Evolutionary conservation across 2,113 vertebrate genomes (phyloP).

Genomic region (Corynorhinus townsendii): DNA sequence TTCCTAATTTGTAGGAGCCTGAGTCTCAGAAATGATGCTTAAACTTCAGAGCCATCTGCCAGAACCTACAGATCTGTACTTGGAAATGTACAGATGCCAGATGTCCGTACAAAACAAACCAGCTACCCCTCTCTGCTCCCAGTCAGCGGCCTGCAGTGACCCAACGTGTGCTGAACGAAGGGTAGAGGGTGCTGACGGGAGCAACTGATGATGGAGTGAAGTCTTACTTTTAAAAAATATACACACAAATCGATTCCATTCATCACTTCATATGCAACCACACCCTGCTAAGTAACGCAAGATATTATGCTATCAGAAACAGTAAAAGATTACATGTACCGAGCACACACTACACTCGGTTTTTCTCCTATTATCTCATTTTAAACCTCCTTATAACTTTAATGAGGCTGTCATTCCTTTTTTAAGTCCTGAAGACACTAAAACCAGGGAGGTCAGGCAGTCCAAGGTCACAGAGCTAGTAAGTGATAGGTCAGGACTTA

Average conservation of each 20-base stretch:
- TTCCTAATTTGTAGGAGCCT: not conserved
- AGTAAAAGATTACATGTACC: not conserved
- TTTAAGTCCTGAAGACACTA: not conserved
- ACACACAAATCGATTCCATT: not conserved
- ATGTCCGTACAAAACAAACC: not conserved
- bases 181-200: not conserved
- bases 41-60: not conserved
- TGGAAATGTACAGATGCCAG: not conserved
- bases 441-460: not conserved
- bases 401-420: not conserved
- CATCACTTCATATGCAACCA: not conserved
- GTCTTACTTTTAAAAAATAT: not conserved
- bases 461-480: conserved; percentile 17
- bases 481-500: not conserved
- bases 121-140: not conserved
- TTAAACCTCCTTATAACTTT: not conserved
- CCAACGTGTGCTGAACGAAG: not conserved
- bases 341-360: not conserved
- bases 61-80: not conserved
- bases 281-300: not conserved
- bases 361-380: not conserved
- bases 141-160: not conserved
- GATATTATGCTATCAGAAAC: not conserved
- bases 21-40: not conserved
- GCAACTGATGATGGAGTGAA: not conserved